Percentiles rank a stretch among this genome's conserved stretches.
These are phyloP conservation scores for Agrilus biguttatus DNA, from an alignment of 2,888 invertebrate genomes.

Conservation along the genomic window DNA sequence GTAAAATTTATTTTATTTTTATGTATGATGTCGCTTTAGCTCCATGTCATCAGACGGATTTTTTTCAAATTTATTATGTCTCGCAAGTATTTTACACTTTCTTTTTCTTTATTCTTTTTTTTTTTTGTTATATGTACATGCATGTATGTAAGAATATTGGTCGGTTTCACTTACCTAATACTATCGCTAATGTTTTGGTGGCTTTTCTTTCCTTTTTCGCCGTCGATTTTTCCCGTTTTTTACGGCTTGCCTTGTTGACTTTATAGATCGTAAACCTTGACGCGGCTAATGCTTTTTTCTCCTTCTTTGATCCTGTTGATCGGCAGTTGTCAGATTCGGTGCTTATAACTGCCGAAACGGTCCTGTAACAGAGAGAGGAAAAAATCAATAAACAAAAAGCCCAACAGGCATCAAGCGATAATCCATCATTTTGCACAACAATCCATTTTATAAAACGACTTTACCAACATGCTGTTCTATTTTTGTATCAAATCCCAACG, in stretches of 20 bases:
- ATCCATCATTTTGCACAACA: background rate
- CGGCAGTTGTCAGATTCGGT: conserved; percentile 21
- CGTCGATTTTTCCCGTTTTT: conserved; percentile 86
- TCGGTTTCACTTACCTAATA: conserved; percentile 62
- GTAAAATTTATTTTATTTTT: too few relatives aligned
- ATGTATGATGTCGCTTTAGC: too few relatives aligned
- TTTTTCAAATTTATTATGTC: too few relatives aligned
- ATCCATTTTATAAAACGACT: background rate
- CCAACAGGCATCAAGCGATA: too few relatives aligned
- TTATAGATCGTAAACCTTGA: conserved; percentile 83
- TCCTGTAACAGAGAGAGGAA: conserved; percentile 29
- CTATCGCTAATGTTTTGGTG: conserved; percentile 96
- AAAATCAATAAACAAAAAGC: too few relatives aligned
- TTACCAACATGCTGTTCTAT: too few relatives aligned
- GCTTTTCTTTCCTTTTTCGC: conserved; percentile 94
- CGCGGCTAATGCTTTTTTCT: conserved; percentile 52
- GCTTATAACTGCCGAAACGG: conserved; percentile 43
- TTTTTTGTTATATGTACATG: too few relatives aligned
- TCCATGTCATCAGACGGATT: too few relatives aligned
- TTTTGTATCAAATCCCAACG: too few relatives aligned
- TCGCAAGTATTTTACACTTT: too few relatives aligned
- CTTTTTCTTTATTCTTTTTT: too few relatives aligned
- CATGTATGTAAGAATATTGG: too few relatives aligned
- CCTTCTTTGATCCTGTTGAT: conserved; percentile 53
- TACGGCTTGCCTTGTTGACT: conserved; percentile 86